Evolutionary conservation across 2,888 invertebrate genomes (phyloP).

Genomic region (Mesoligia furuncula): DNA sequence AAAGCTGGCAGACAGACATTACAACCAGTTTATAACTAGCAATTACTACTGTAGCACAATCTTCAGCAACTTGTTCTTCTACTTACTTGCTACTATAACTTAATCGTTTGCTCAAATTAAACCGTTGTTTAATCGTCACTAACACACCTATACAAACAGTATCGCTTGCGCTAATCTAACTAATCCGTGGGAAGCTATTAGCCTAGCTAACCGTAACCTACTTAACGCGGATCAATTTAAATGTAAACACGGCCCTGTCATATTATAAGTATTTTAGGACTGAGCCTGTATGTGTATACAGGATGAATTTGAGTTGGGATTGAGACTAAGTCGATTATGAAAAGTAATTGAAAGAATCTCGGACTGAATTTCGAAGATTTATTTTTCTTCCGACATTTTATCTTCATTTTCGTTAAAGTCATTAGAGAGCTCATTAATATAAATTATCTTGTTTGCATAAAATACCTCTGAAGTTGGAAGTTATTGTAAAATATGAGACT

Average conservation of each 20-base stretch:
- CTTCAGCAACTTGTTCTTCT: not conserved
- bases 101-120: slow-evolving; percentile 36
- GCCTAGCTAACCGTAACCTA: slow-evolving; percentile 28
- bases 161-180: slow-evolving; percentile 36
- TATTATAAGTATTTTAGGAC: not conserved
- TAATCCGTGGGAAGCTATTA: slow-evolving; percentile 34
- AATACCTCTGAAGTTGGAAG: not conserved
- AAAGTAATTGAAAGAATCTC: not conserved
- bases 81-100: not conserved
- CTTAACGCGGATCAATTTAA: slow-evolving; percentile 43
- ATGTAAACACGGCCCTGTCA: slow-evolving; percentile 34
- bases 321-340: not conserved
- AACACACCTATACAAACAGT: slow-evolving; percentile 23
- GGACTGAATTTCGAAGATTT: not conserved
- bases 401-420: not conserved
- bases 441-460: not conserved
- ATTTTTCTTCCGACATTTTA: not conserved
- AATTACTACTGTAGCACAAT: not conserved
- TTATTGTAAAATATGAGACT: not conserved
- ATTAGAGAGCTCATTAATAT: not conserved
- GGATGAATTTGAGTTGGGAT: not conserved
- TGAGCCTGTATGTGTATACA: not conserved
- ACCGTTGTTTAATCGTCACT: slow-evolving; percentile 44
- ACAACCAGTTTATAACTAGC: not conserved
- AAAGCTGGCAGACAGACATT: not conserved